A percentile compares a stretch with the other conserved stretches of the same genome.
Conservation (phyloP, 2,888 invertebrate species). For the Morpho achilles region DNA sequence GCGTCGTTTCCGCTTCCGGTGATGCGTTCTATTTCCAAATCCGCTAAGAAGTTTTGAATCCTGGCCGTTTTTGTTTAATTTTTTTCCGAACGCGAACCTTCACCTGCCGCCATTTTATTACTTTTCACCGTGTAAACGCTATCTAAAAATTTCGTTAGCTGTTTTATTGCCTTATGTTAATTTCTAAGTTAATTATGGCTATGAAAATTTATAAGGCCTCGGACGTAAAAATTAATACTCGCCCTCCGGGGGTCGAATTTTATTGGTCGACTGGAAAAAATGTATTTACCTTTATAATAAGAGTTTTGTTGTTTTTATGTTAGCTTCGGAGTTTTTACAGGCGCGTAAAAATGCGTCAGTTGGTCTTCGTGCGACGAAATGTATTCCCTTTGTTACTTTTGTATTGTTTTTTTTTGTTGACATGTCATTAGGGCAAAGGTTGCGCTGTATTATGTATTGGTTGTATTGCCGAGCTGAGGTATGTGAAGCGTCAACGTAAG, state of each 20-base stretch:
- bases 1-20: constrained; percentile 73
- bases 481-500: background rate
- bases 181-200: constrained; percentile 76
- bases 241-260: constrained; percentile 60
- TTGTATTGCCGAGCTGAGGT: constrained; percentile 30
- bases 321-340: constrained; percentile 53
- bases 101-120: constrained; percentile 68
- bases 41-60: constrained; percentile 46
- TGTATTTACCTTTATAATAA: constrained; percentile 36
- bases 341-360: constrained; percentile 61
- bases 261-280: constrained; percentile 51
- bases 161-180: constrained; percentile 77
- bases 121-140: constrained; percentile 61
- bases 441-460: constrained; percentile 30
- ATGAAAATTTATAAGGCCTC: constrained; percentile 73
- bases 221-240: constrained; percentile 67
- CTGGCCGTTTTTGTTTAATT: constrained; percentile 18
- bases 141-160: constrained; percentile 74
- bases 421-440: constrained; percentile 61
- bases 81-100: constrained; percentile 33
- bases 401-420: constrained; percentile 51
- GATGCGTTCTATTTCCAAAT: constrained; percentile 72
- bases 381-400: constrained; percentile 68
- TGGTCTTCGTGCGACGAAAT: constrained; percentile 60
- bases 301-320: constrained; percentile 62